Evolutionary conservation across 2,113 vertebrate genomes (phyloP), one percentile per base, ranked within the genome.

Genomic region (Dasyprocta punctata): DNA sequence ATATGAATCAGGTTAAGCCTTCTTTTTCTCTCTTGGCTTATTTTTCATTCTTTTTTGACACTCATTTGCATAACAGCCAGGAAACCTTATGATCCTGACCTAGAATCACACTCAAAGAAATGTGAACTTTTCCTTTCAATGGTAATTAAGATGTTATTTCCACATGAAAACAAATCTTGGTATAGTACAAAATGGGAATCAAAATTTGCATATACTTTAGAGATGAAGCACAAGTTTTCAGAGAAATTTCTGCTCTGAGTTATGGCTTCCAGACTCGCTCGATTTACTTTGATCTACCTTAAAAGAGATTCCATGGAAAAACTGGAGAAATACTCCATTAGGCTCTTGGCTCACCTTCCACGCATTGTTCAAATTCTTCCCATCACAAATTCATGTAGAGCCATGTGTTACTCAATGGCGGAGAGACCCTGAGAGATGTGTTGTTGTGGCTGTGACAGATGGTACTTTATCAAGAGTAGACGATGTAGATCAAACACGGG

Each of bases 141-240:
- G 22, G 13, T 33, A 89, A 92, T 88, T 56, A 96, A 63, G 77
- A 78, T 44, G 44, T 86, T 78, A 69, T 85, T 94, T 88, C 69
- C 54, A 36, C 33, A 38, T 20, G 47, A 89, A 94, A 94, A 86
- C 86, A 92, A 89, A 61, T 20, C n/a, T 86, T 78, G 49, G 54
- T 69, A n/a, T 77, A 52, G 19, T 14, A 75, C 30, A 41, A 88
- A 94, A 69, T 61, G 58, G 12, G 88, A 67, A 24, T 44, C 20
- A 84, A 78, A 87, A 71, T 90, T 69, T 90, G 20, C 41, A 54
- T 85, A 17, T 52, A 61, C 56, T 77, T 94, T 78, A 83, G 17
- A 90, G 82, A 86, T 14, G 83, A 65, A 89, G 56, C 52, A 61
- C 33, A 69, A 61, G 30, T 3, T 12, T 84, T 92, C 69, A 24